These are phyloP conservation scores for Burhinus bistriatus DNA, from an alignment of 2,113 vertebrate genomes.

Conservation along the genomic window DNA sequence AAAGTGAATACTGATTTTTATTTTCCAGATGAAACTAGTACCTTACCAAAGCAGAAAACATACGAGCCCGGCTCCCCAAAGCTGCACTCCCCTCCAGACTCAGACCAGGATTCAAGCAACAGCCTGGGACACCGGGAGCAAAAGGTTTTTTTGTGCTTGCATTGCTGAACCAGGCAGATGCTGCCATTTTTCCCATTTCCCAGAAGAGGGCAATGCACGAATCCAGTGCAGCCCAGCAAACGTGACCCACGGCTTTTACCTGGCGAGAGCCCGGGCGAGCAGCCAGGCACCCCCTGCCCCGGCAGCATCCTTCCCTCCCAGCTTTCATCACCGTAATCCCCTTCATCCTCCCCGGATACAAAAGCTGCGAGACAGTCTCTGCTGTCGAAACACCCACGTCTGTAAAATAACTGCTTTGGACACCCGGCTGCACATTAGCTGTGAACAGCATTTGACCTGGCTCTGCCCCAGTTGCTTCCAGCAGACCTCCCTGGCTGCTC, in stretches of 20 bases:
- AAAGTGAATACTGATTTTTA: background rate
- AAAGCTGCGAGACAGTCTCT: background rate
- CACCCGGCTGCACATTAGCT: background rate
- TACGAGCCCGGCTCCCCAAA: accelerated
- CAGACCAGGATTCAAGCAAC: background rate
- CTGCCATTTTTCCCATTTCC: background rate
- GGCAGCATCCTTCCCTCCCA: background rate
- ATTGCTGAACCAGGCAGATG: background rate
- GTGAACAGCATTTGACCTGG: background rate
- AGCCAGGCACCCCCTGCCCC: background rate
- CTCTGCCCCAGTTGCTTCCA: background rate
- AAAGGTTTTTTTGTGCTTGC: background rate
- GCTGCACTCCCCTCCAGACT: background rate
- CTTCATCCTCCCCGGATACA: background rate
- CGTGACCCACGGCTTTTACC: background rate
- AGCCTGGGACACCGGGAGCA: accelerated
- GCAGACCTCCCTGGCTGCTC: background rate
- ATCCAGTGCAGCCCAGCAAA: background rate
- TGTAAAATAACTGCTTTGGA: background rate
- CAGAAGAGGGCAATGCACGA: slow-evolving; percentile 43
- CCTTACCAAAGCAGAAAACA: background rate
- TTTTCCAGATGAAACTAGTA: background rate
- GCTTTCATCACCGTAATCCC: background rate
- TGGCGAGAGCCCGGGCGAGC: accelerated
- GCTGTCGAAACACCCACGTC: background rate